Evolutionary conservation across 2,113 vertebrate genomes (phyloP), one percentile per base, ranked within the genome.

Genomic region (Protobothrops flavoviridis): DNA sequence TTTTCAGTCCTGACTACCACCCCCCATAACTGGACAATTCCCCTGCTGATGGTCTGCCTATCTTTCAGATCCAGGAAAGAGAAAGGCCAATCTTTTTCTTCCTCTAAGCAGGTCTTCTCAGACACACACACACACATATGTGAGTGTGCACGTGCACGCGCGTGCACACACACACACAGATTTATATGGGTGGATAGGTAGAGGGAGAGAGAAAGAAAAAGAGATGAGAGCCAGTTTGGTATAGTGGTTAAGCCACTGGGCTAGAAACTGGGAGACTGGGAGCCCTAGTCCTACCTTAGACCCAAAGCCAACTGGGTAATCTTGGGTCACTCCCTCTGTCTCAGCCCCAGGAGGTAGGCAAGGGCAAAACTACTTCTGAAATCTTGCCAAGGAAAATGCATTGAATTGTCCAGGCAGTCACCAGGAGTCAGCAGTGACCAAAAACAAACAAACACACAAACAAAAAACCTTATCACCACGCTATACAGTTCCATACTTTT

Each of bases 81-180:
- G 29, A 33, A 69, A 5, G 12, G 29, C 64, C 11, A 64, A 64
- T 64, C 11, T 29, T n/a, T 64, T 64, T 64, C 61, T 64, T 64
- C 10, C 26, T 13, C 12, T 64, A 11, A 1, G 11, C 29, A 64
- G 24, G 61, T 64, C 26, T 13, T 64, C 29, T 29, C 13, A 3
- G 26, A 64, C 55, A 56, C 17, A 56, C 1, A 20, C 55, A 55
- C 53, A 55, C 45, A 45, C 5, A 45, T 5, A 39, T 39, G 43
- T 45, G 43, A 45, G 43, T 3, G 15, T 3, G 15, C 13, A 15
- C 12, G 11, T 15, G 15, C 53, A 15, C 53, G 0, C 15, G 3
- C 13, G 12, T 0, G 12, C 12, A 0, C 12, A 0, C 12, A 0
- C 12, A 55, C 12, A 55, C 12, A 3, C 6, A 48, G 48, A 48